These are phyloP conservation scores for Acanthurus tractus DNA, from an alignment of 2,797 vertebrate genomes.

Conservation along the genomic window DNA sequence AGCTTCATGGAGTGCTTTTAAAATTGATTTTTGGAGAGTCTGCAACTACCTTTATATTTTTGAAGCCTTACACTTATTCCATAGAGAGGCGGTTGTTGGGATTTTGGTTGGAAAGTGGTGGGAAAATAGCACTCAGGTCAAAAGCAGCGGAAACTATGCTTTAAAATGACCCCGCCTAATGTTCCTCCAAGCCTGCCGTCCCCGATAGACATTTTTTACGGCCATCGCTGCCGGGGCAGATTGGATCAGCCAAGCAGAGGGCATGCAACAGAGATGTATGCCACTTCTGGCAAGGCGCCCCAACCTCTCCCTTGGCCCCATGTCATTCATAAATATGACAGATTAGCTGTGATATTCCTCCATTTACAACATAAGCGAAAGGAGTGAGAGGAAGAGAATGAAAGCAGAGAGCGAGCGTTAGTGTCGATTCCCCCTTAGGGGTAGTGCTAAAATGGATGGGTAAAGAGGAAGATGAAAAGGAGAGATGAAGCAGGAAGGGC, in stretches of 20 bases:
- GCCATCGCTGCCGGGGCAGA: conserved; percentile 62
- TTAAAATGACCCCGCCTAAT: conserved; percentile 45
- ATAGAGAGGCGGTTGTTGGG: not conserved
- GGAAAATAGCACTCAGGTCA: conserved; percentile 10
- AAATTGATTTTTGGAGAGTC: too few relatives aligned
- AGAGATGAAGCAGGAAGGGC: conserved; percentile 90
- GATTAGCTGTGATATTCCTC: conserved; percentile 89
- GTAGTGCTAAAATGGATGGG: conserved; percentile 92
- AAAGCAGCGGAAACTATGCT: conserved; percentile 19
- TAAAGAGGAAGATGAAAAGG: conserved; percentile 91
- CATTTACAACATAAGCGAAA: conserved; percentile 85
- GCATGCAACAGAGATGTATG: conserved; percentile 74
- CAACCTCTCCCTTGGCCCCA: conserved; percentile 79
- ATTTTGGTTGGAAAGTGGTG: conserved; percentile 1
- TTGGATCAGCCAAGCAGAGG: conserved; percentile 76
- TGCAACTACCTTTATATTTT: too few relatives aligned
- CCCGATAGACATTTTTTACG: conserved; percentile 63
- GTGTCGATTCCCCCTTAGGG: conserved; percentile 86
- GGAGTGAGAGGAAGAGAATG: conserved; percentile 68
- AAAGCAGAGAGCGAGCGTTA: conserved; percentile 81
- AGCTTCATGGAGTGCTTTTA: too few relatives aligned
- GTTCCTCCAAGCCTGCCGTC: conserved; percentile 44
- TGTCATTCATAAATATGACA: conserved; percentile 94
- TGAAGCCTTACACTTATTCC: not conserved
- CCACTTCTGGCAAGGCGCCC: conserved; percentile 67